Base-by-base conservation (phyloP, 2,888 invertebrate species). In the Athalia circularis region DNA sequence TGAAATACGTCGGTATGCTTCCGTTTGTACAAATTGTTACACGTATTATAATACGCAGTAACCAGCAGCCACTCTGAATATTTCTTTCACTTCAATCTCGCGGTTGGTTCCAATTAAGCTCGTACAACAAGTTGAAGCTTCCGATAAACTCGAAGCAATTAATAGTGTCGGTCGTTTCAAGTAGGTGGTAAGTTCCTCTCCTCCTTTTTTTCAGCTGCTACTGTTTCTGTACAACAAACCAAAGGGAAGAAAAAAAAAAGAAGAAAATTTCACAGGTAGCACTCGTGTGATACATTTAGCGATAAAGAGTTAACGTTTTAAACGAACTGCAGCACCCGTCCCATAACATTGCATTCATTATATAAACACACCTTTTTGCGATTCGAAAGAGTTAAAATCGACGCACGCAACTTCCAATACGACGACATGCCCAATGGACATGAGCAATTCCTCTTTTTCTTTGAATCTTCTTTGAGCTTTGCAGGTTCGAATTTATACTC, bases 1-100 rank as follows among this genome's bases (percentile, higher is more conserved):
- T n/a, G 45, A 29, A 8, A 15, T 72, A 29, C 45, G 47, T 5
- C 50, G 52, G 11, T 9, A 47, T 47, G 43, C 59, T 59, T 57
- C 57, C 72, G 59, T n/a, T 68, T 54, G 68, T 57, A 72, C 72
- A 57, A 72, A 72, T 72, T 57, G 72, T 59, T 47, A 72, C 72
- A 72, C 13, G 72, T 57, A 57, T 7, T 64, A 11, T 64, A 11
- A 64, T 43, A 9, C 5, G 29, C 29, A 29, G 29, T 29, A 29
- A 29, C 29, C 29, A 29, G 29, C 29, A 29, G 29, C 29, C 2
- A 29, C 29, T 29, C 29, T 29, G 29, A 29, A 29, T 64, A 11
- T 65, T 52, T 57, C 11, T 72, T 72, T 72, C 45, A 9, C 13
- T 72, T 59, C 13, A 45, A 72, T 47, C 47, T 29, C 29, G 29